Evolutionary conservation across 2,113 vertebrate genomes (phyloP), one percentile per base, ranked within the genome.

Genomic region (Dipodomys spectabilis): DNA sequence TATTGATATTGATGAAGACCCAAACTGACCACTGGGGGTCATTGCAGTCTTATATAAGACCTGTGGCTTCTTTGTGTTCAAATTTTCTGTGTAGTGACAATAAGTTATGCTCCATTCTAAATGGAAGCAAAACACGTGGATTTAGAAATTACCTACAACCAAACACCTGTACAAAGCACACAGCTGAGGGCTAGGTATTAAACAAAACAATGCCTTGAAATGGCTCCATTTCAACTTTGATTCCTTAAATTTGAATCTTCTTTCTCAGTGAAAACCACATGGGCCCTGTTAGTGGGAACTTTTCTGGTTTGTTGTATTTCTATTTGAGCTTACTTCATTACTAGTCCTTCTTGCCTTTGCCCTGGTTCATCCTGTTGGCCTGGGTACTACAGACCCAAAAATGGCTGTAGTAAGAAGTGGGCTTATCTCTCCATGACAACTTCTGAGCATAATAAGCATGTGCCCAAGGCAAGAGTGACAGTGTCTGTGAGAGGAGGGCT

Each of bases 391-490:
- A 62, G 79, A 2, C 84, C n/a, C 78, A 18, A 57, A 71, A 39
- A 35, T 67, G 73, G 78, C 77, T 62, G 53, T 57, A 57, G 53
- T 57, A 57, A 74, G 45, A 27, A 82, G 74, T 77, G 35, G 88
- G 53, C 8, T 45, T 85, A 45, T 22, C 74, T n/a, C 32, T 25
- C 94, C 39, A 35, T 92, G 82, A 85, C 94, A 95, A 78, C 62
- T 53, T 72, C 75, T 82, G 95, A 93, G 53, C 35, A 15, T 91
- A 90, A 88, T 44, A 94, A 86, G 72, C 75, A 75, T 3, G 28
- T 79, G 93, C 68, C 69, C 35, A 95, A 88, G 91, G 82, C 72
- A 94, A 95, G 94, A 97, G 9, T 15, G 35, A 95, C 45, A 77
- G 6, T 44, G 84, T 94, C 82, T 16, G 9, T 49, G 27, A 85